Evolutionary conservation across 2,797 vertebrate genomes (phyloP).

Genomic region (Triplophysa yarkandensis): DNA sequence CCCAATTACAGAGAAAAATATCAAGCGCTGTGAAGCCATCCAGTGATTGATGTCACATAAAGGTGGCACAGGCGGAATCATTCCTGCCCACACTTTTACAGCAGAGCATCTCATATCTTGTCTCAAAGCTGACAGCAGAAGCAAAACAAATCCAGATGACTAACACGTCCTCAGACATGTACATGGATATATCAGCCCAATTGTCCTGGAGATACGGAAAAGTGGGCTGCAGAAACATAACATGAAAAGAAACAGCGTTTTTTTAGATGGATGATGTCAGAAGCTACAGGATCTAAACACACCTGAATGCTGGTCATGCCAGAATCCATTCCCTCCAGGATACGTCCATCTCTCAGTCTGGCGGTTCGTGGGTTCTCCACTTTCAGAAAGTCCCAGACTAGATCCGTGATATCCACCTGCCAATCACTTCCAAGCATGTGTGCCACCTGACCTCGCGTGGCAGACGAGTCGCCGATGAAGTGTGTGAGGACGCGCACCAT

Average conservation of each 20-base stretch:
- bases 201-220: background rate
- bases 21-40: conserved; percentile 34
- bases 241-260: background rate
- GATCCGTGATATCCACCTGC: conserved; percentile 92
- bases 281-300: background rate
- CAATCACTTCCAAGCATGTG: conserved; percentile 87
- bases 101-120: conserved; percentile 30
- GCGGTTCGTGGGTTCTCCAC: conserved; percentile 86
- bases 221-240: conserved; percentile 4
- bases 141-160: conserved; percentile 38
- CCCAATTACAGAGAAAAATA: conserved; percentile 31
- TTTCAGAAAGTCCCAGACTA: conserved; percentile 91
- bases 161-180: conserved; percentile 39
- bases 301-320: conserved; percentile 96
- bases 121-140: conserved; percentile 34
- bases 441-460: conserved; percentile 79
- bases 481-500: conserved; percentile 89
- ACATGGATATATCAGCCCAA: conserved; percentile 32
- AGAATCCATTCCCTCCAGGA: conserved; percentile 84
- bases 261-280: background rate
- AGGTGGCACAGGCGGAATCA: conserved; percentile 28
- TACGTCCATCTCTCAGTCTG: conserved; percentile 79
- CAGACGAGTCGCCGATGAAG: conserved; percentile 85
- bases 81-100: conserved; percentile 23
- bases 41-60: conserved; percentile 40